Evolutionary conservation across 2,888 invertebrate species (phyloP).

Genomic region (Dexiosoma caninum): DNA sequence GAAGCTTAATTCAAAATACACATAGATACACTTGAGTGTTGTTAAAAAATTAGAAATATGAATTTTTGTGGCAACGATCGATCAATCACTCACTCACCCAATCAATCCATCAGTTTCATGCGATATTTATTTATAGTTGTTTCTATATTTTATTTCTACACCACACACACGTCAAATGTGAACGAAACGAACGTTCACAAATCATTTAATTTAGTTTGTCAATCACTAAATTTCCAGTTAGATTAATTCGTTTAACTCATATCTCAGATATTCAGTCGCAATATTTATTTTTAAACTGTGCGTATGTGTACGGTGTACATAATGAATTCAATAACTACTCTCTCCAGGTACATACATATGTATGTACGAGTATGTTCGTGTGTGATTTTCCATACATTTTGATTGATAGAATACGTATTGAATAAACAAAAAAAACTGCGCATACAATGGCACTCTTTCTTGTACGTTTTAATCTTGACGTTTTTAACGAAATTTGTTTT

Average conservation of each 20-base stretch:
- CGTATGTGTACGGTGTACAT: not conserved
- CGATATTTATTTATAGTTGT: conserved; percentile 24
- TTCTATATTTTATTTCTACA: not conserved
- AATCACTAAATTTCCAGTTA: conserved; percentile 47
- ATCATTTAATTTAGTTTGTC: conserved; percentile 63
- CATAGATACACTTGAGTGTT: conserved; percentile 19
- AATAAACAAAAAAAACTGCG: not conserved
- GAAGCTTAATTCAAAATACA: conserved; percentile 35
- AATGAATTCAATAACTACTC: not conserved
- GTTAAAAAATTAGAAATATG: conserved; percentile 6
- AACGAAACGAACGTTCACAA: conserved; percentile 17
- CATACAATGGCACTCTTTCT: conserved; percentile 46
- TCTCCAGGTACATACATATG: too few species aligned
- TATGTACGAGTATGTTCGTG: not conserved
- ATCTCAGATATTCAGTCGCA: conserved; percentile 14
- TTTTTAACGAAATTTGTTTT: not conserved
- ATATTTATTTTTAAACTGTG: conserved; percentile 20
- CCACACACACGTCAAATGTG: too few species aligned
- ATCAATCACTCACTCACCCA: conserved; percentile 66
- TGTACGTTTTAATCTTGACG: not conserved
- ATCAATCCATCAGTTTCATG: conserved; percentile 64
- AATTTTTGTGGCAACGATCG: conserved; percentile 52
- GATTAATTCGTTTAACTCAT: conserved; percentile 45
- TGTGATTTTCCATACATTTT: conserved; percentile 52
- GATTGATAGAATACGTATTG: conserved; percentile 63